Evolutionary conservation across 2,888 invertebrate genomes (phyloP).

Genomic region (Trachelus stipa): DNA sequence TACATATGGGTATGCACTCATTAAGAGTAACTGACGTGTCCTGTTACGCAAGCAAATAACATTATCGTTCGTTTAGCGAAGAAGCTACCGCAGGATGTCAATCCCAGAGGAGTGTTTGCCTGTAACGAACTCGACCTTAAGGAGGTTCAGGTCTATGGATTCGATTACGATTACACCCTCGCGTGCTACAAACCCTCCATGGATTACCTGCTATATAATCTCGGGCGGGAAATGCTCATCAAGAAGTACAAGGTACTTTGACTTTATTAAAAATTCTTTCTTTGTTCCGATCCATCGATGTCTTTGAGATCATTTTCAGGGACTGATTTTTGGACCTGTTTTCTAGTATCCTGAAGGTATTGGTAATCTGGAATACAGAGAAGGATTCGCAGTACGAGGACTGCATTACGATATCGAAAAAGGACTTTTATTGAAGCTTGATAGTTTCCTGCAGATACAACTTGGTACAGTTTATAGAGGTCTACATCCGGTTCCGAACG

Average conservation of each 20-base stretch:
- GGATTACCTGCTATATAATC: constrained; percentile 89
- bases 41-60: constrained; percentile 1
- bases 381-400: constrained; percentile 95
- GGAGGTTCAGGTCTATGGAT: constrained; percentile 94
- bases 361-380: constrained; percentile 83
- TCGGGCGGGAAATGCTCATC: constrained; percentile 88
- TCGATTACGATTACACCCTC: constrained; percentile 98
- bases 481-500: constrained; percentile 81
- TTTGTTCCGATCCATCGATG: background rate
- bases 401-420: constrained; percentile 98
- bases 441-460: constrained; percentile 97
- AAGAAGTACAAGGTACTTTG: constrained; percentile 83
- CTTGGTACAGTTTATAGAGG: constrained; percentile 94
- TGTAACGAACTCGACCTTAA: constrained; percentile 94
- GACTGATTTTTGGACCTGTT: background rate
- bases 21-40: background rate
- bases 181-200: constrained; percentile 93
- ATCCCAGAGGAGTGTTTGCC: constrained; percentile 90
- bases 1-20: background rate
- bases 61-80: constrained; percentile 73
- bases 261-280: background rate
- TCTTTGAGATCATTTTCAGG: background rate
- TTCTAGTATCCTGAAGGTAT: constrained; percentile 91
- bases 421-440: constrained; percentile 92
- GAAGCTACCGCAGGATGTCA: constrained; percentile 88